Evolutionary conservation across 1,140 invertebrate species (phyloP).

Genomic region (Hypothenemus hampei): DNA sequence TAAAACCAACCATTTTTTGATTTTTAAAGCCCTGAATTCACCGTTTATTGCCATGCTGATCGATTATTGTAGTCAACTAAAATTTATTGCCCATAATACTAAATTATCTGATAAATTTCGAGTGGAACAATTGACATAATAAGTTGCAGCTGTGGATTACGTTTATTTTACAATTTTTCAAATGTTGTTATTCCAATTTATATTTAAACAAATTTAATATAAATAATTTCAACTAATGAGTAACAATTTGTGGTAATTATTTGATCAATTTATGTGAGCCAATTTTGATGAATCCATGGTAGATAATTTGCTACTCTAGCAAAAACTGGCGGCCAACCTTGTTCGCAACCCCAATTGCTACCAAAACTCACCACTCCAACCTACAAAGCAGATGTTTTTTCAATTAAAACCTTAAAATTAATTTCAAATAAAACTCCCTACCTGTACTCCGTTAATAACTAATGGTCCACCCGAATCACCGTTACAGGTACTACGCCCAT

Average conservation of each 20-base stretch:
- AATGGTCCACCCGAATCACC: constrained; percentile 51
- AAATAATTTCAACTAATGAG: not conserved
- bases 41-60: too few species aligned
- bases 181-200: not conserved
- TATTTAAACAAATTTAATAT: not conserved
- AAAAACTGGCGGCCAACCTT: constrained; percentile 49
- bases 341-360: constrained; percentile 50
- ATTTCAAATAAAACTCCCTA: too few species aligned
- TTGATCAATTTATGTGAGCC: not conserved
- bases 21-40: too few species aligned
- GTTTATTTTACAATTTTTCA: too few species aligned
- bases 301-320: constrained; percentile 18
- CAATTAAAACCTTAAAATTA: too few species aligned
- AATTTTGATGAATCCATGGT: constrained; percentile 11
- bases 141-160: too few species aligned
- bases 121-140: too few species aligned
- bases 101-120: too few species aligned
- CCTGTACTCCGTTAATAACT: constrained; percentile 33
- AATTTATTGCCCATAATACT: too few species aligned
- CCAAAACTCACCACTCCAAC: constrained; percentile 56
- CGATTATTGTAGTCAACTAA: too few species aligned
- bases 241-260: not conserved
- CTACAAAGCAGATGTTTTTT: constrained; percentile 38
- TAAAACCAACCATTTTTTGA: too few species aligned
- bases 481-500: constrained; percentile 43